These are phyloP conservation scores for Macrophya annulata DNA, from an alignment of 2,888 invertebrate species.

Conservation along the genomic window DNA sequence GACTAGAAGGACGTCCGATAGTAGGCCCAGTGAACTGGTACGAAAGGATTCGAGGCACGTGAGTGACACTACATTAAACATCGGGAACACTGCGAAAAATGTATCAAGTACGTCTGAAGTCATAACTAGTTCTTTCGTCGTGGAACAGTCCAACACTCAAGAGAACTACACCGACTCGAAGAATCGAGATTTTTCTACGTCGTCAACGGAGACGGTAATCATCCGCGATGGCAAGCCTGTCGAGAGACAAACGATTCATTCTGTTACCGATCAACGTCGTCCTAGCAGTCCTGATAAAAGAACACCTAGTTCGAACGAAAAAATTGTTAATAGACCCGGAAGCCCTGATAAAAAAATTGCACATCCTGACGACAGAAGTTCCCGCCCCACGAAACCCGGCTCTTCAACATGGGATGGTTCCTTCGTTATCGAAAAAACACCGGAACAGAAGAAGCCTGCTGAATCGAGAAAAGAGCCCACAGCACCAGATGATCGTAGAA, in stretches of 20 bases:
- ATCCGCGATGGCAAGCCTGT: conserved; percentile 48
- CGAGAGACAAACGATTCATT: conserved; percentile 27
- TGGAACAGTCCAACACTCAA: conserved; percentile 63
- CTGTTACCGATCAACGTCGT: conserved; percentile 35
- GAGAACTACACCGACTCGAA: conserved; percentile 32
- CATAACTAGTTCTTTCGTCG: conserved; percentile 62
- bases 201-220: conserved; percentile 46
- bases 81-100: conserved; percentile 59
- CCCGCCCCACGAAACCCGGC: conserved; percentile 46
- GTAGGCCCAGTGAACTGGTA: conserved; percentile 55
- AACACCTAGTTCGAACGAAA: conserved; percentile 59
- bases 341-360: conserved; percentile 18
- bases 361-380: conserved; percentile 20
- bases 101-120: conserved; percentile 51
- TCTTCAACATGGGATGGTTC: conserved; percentile 52
- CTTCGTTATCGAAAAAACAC: conserved; percentile 68
- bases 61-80: conserved; percentile 66
- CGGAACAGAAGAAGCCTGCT: conserved; percentile 49
- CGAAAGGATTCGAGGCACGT: conserved; percentile 58
- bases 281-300: conserved; percentile 45
- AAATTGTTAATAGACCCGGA: conserved; percentile 46
- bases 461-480: conserved; percentile 35
- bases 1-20: conserved; percentile 27
- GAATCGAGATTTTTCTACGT: conserved; percentile 41
- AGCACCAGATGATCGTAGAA: background rate